These are phyloP conservation scores for Castor canadensis DNA, from an alignment of 2,113 vertebrate genomes.

Conservation along the genomic window DNA sequence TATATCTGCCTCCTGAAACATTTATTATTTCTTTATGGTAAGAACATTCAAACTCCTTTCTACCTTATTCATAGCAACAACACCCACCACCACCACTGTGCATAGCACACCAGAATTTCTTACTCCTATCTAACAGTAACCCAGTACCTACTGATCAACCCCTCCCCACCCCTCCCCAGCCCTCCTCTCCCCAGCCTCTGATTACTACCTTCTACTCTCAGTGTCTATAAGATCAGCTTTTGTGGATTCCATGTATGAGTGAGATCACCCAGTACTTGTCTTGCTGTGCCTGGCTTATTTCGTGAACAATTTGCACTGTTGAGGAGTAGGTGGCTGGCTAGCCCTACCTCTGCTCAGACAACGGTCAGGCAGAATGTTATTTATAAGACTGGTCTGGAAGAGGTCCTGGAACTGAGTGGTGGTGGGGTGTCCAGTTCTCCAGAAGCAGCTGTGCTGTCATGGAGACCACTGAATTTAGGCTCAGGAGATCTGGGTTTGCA, in stretches of 20 bases:
- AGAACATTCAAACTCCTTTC: background rate
- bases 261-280: background rate
- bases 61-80: background rate
- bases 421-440: no score
- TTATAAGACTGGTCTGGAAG: background rate
- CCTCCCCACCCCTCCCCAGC: background rate
- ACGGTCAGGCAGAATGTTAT: background rate
- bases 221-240: background rate
- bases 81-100: no score
- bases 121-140: no score
- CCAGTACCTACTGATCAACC: background rate
- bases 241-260: background rate
- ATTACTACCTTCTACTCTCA: background rate
- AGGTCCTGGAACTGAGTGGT: background rate
- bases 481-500: background rate
- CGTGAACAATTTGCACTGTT: background rate
- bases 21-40: background rate
- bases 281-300: background rate
- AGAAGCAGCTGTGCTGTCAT: background rate
- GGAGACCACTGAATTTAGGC: background rate
- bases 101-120: background rate
- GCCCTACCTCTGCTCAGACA: background rate
- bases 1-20: background rate
- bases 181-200: background rate
- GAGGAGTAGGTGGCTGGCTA: background rate